Base-by-base conservation (phyloP, 2,113 vertebrate species). In the Stegostoma tigrinum region DNA sequence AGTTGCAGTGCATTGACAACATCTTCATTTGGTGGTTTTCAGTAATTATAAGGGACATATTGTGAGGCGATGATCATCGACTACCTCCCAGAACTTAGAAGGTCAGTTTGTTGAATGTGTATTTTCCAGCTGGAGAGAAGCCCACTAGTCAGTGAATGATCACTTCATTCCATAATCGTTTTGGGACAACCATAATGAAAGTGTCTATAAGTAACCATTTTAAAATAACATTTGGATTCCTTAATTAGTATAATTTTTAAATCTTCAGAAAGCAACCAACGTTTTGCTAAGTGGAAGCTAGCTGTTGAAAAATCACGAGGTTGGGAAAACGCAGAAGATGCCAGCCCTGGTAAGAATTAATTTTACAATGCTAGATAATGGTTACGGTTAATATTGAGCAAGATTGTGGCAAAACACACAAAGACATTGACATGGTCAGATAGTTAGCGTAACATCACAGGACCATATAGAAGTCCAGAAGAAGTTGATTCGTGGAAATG, bases 201-300 rank as follows among this genome's bases (percentile, higher is more conserved):
- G 15, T 83, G 38, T 42, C 80, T 42, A 83, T 83, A 21, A 38
- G 1, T 83, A 83, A 83, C 45, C 5, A 5, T 83, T 83, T 83
- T 6, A 83, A 83, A 83, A 42, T 83, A 83, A 83, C 42, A 80
- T 80, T 80, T 27, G 21, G 15, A 38, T 83, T n/a, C 38, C 78
- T 64, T 91, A 91, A 61, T 90, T 10, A 64, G 5, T 64, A 89
- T 34, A 0, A n/a, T n/a, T 42, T 52, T 96, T 96, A 19, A 96
- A 34, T 96, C 96, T 97, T 95, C 97, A 99, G 99, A 99, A 97
- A 99, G 99, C 12, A 98, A 99, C 96, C 98, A 97, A 97, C 98
- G 99, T 96, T 99, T 98, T 94, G 98, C 98, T 95, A 98, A 98
- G 0, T 99, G 99, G 99, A 99, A 99, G 97, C 99, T 99, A 97